phyloP scores from a whole-genome alignment of 2,888 invertebrate genomes.

The Eilema depressum region DNA sequence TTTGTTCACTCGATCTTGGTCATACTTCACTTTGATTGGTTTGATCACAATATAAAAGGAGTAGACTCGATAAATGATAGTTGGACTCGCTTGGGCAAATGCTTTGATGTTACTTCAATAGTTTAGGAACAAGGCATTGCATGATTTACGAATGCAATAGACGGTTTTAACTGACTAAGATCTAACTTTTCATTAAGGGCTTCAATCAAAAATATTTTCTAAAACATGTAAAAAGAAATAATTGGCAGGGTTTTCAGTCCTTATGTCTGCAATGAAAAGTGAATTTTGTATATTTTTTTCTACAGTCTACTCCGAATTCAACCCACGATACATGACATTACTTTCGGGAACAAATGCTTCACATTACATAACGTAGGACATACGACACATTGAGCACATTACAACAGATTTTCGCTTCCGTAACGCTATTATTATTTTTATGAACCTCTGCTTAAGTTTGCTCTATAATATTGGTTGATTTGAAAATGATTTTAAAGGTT shows the following conservation, averaged over 20 bases:
- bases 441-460: conserved; percentile 35
- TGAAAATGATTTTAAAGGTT: conserved; percentile 37
- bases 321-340: conserved; percentile 49
- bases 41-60: conserved; percentile 76
- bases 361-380: conserved; percentile 59
- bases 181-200: conserved; percentile 79
- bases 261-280: conserved; percentile 79
- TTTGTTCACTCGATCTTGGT: conserved; percentile 80
- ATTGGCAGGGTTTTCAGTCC: conserved; percentile 69
- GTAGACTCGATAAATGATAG: conserved; percentile 75
- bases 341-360: conserved; percentile 50
- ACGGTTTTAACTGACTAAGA: conserved; percentile 54
- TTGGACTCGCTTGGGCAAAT: conserved; percentile 76
- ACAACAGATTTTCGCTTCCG: conserved; percentile 65
- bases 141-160: conserved; percentile 70
- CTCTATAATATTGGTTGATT: conserved; percentile 21
- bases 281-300: conserved; percentile 54
- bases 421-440: conserved; percentile 57
- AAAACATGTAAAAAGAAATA: conserved; percentile 36
- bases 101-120: conserved; percentile 70
- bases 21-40: conserved; percentile 81
- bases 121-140: conserved; percentile 66
- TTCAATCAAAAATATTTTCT: conserved; percentile 57
- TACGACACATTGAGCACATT: conserved; percentile 64
- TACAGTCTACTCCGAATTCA: conserved; percentile 66